Percentiles rank a stretch among this genome's conserved stretches.
These are phyloP conservation scores for Tor tambroides DNA, from an alignment of 2,113 vertebrate genomes.

Conservation along the genomic window DNA sequence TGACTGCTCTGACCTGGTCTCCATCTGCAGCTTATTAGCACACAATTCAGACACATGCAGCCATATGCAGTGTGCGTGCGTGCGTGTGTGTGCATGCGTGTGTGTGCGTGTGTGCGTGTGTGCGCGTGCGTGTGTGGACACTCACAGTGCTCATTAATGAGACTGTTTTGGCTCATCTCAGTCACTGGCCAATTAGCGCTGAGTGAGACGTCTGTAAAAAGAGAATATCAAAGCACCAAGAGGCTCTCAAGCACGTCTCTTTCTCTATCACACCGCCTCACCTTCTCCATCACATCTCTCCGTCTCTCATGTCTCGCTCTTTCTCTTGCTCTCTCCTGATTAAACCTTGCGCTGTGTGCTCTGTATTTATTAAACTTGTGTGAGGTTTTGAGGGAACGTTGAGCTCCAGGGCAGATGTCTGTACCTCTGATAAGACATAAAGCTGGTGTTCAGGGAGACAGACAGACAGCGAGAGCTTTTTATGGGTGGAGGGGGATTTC, in stretches of 20 bases:
- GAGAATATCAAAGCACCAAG: conserved; percentile 44
- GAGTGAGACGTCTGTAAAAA: conserved; percentile 38
- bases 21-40: conserved; percentile 45
- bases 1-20: background rate
- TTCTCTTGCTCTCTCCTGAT: background rate
- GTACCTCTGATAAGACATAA: conserved; percentile 47
- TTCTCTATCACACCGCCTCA: background rate
- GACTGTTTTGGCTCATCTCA: conserved; percentile 54
- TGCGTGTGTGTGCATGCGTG: background rate
- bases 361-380: conserved; percentile 26
- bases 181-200: conserved; percentile 53
- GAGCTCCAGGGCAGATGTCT: conserved; percentile 51
- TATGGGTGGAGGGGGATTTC: conserved; percentile 47
- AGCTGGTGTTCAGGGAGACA: conserved; percentile 9
- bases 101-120: background rate
- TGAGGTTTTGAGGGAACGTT: conserved; percentile 24
- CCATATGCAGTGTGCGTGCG: conserved; percentile 20
- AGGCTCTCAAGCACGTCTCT: background rate
- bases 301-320: background rate
- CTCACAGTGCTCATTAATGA: conserved; percentile 51
- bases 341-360: background rate
- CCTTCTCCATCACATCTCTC: conserved; percentile 17
- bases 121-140: background rate
- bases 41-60: conserved; percentile 30
- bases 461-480: conserved; percentile 7